Evolutionary conservation across 2,113 vertebrate species (phyloP).

Genomic region (Atlantisia rogersi): DNA sequence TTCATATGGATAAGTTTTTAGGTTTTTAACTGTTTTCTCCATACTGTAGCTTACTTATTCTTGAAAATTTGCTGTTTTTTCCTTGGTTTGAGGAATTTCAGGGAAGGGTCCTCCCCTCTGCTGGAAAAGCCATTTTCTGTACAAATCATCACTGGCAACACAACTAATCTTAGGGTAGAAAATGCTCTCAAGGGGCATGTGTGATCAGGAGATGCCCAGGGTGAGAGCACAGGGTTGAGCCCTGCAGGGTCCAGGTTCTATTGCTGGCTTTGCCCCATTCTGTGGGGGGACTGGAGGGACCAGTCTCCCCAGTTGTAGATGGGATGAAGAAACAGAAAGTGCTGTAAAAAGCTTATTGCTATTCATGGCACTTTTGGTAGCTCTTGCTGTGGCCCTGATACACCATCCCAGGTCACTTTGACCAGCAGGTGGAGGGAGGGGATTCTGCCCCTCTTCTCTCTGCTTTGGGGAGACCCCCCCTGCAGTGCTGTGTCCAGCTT

Average conservation of each 20-base stretch:
- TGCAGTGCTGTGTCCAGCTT: too few relatives aligned
- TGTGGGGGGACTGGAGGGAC: background rate
- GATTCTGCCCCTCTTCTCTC: too few relatives aligned
- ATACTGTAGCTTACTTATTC: background rate
- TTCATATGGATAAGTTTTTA: background rate
- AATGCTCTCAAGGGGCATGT: rapidly evolving
- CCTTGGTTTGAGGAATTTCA: background rate
- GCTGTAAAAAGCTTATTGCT: background rate
- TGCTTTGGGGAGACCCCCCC: too few relatives aligned
- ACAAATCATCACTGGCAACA: background rate
- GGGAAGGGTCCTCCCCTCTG: background rate
- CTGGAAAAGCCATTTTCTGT: background rate
- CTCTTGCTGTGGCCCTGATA: rapidly evolving
- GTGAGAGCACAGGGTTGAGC: background rate
- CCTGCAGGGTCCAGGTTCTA: rapidly evolving
- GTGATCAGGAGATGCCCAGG: rapidly evolving
- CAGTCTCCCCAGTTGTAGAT: too few relatives aligned
- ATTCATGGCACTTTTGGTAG: background rate
- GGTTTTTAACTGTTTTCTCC: background rate
- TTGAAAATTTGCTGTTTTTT: background rate
- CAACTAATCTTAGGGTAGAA: background rate
- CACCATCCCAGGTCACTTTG: background rate
- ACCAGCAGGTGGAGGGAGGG: too few relatives aligned
- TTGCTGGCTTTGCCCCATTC: background rate
- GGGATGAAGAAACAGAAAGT: background rate